Evolutionary conservation across 1,140 invertebrate species (phyloP).

Genomic region (Bathynomus jamesi): DNA sequence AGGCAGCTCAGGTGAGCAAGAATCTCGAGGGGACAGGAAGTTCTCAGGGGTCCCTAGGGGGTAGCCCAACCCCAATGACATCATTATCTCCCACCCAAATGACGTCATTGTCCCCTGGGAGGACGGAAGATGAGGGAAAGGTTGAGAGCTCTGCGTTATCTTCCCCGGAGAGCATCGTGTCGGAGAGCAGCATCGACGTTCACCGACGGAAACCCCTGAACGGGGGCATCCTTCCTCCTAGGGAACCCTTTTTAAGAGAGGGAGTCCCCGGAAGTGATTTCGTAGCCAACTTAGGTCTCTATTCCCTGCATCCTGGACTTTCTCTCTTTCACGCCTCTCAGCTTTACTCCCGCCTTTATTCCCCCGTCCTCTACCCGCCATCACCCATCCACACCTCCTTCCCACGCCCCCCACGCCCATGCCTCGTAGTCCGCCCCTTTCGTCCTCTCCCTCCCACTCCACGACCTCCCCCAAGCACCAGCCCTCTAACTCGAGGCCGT

Average conservation of each 20-base stretch:
- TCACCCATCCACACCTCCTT: constrained; percentile 17
- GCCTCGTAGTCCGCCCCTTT: constrained; percentile 6
- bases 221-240: neutral
- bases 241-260: constrained; percentile 4
- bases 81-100: constrained; percentile 10
- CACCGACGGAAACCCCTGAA: constrained; percentile 13
- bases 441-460: constrained; percentile 5
- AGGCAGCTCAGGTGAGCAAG: constrained; percentile 41
- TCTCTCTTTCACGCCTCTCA: constrained; percentile 35
- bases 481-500: constrained; percentile 3
- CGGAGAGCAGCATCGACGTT: constrained; percentile 30
- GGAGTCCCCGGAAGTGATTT: constrained; percentile 11
- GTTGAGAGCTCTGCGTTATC: constrained; percentile 25
- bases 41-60: neutral
- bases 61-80: constrained; percentile 1
- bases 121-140: constrained; percentile 29
- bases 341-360: constrained; percentile 30
- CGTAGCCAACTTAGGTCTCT: constrained; percentile 22
- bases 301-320: constrained; percentile 32
- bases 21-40: constrained; percentile 12
- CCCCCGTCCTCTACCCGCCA: constrained; percentile 25
- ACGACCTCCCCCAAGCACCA: constrained; percentile 4
- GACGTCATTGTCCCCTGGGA: constrained; percentile 23
- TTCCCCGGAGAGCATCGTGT: constrained; percentile 30
- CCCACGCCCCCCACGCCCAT: neutral